Base-by-base conservation (phyloP, 2,888 invertebrate species). In the Hirtodrosophila confusa region DNA sequence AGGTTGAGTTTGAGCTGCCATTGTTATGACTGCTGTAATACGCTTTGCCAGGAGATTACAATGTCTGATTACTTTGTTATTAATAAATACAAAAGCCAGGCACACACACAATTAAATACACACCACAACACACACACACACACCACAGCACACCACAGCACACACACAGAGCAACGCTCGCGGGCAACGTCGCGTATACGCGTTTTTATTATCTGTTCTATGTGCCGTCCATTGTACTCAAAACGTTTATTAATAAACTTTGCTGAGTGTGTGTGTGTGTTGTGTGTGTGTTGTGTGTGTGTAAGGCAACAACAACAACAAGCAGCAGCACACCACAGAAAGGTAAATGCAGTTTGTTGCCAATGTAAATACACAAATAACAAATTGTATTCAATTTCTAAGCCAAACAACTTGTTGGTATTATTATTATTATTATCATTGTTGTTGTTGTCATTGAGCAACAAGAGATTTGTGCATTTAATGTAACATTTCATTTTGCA, bases 1-100 rank as follows among this genome's bases (percentile, higher is more conserved):
- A 37, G 44, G 23, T 43, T 44, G 66, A 57, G 64, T 73, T 61
- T 47, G 63, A 73, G 67, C 75, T 76, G 74, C 79, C 73, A 76
- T 83, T 83, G 86, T 84, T 86, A 80, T 85, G 75, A 86, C 78
- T 72, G 82, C 66, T 79, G 75, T 86, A 86, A 86, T 80, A 85
- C 80, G 85, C 87, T 84, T 82, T 82, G 84, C 65, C 55, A 69
- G 66, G 40, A 78, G 84, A 85, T 85, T 86, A 86, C 87, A 85
- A 86, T 86, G 82, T 75, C 87, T 86, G 84, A 85, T 85, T 85
- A 84, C 83, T 84, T 84, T 86, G 83, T 84, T 84, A 83, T 84
- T 83, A 86, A 83, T 83, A 83, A 83, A 86, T 83, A 86, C 80
- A 83, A 83, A 86, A 83, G 69, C 73, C 57, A 57, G 45, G 24